A percentile compares a stretch with the other conserved stretches of the same genome.
These are phyloP conservation scores for Tympanuchus pallidicinctus DNA, from an alignment of 2,113 vertebrate genomes.

Conservation along the genomic window DNA sequence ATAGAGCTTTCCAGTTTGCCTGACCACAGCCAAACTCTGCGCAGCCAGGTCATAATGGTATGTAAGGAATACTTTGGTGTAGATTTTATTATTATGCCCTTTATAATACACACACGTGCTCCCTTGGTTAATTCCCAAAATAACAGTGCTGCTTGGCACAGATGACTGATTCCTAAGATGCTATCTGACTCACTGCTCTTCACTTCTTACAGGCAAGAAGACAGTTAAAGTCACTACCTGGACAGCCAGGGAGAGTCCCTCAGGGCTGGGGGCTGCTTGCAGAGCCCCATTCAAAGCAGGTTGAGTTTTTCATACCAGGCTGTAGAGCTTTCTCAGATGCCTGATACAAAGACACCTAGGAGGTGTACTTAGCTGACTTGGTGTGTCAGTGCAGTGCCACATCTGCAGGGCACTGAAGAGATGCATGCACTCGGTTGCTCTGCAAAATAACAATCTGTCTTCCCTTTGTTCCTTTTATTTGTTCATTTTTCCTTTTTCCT, in stretches of 20 bases:
- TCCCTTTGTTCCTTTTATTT: not conserved
- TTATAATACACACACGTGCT: not conserved
- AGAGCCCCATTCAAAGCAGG: not conserved
- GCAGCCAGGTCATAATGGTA: not conserved
- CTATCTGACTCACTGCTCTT: conserved; percentile 21
- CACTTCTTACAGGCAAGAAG: not conserved
- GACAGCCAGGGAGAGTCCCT: not conserved
- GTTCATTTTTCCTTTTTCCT: not conserved
- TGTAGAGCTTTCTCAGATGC: not conserved
- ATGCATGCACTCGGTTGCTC: not conserved
- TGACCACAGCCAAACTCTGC: not conserved
- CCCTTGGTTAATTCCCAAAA: not conserved
- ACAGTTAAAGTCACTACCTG: not conserved
- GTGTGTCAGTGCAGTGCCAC: not conserved
- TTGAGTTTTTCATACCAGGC: not conserved
- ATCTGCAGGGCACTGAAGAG: not conserved
- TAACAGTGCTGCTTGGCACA: not conserved
- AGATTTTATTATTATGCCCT: conserved; percentile 9
- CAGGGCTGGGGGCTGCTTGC: not conserved
- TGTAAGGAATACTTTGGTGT: not conserved
- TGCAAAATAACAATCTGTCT: not conserved
- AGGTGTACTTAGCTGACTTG: not conserved
- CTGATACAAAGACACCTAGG: not conserved
- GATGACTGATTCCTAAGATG: conserved; percentile 26
- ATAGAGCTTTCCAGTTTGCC: not conserved